Conservation (phyloP, 35 echinoderm and acorn worm species). For the Patiria miniata region DNA sequence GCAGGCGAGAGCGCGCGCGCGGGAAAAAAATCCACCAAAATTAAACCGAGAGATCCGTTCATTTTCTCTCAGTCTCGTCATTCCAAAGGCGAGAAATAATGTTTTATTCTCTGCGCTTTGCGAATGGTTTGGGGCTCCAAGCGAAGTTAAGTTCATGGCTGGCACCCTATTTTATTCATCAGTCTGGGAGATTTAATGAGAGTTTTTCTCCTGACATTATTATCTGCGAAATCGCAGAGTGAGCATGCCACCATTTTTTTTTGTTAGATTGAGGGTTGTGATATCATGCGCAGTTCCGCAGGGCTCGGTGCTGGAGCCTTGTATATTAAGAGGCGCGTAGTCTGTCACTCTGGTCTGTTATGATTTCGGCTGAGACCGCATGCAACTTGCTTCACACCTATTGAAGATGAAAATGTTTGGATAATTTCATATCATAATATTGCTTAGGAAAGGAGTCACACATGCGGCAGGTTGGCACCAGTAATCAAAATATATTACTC, state of each 20-base stretch:
- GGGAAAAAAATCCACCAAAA: conserved; percentile 17
- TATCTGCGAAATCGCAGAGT: neutral
- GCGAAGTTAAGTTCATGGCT: neutral
- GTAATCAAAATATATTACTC: too few species aligned
- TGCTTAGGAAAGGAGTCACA: too few species aligned
- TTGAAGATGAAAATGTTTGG: neutral
- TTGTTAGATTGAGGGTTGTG: conserved; percentile 7
- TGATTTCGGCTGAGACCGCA: neutral
- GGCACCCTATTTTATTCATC: conserved; percentile 12
- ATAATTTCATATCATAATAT: too few species aligned
- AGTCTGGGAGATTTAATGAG: conserved; percentile 2
- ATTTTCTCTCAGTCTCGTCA: neutral
- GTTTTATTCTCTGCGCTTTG: neutral
- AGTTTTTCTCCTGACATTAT: neutral
- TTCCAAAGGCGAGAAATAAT: neutral
- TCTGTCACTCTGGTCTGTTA: neutral
- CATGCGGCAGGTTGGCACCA: too few species aligned
- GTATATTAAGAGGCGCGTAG: neutral
- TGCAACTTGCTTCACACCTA: conserved; percentile 14
- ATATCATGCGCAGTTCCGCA: conserved; percentile 24
- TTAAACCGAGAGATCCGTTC: neutral
- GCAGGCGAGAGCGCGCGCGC: too few species aligned
- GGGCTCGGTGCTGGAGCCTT: neutral
- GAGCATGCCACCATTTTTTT: neutral
- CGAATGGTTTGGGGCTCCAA: neutral